phyloP scores from a whole-genome alignment of 64 coral and sea anemone species.

The Actinia tenebrosa region DNA sequence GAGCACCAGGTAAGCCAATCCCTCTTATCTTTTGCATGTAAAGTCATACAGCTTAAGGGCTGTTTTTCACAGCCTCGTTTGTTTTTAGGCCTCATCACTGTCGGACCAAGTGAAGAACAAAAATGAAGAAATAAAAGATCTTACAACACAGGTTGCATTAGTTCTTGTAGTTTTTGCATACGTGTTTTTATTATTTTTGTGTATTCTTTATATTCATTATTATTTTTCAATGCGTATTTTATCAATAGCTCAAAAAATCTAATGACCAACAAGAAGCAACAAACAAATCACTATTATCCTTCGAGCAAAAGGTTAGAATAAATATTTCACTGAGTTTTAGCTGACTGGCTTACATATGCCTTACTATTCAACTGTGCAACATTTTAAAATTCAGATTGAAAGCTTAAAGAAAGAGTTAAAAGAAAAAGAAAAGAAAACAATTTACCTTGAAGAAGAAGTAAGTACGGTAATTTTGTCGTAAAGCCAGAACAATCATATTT shows the following conservation, averaged over 20 bases:
- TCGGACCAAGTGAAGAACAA: conserved; percentile 13
- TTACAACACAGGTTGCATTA: conserved; percentile 23
- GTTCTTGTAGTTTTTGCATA: background rate
- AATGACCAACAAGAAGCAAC: background rate
- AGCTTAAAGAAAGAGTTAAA: conserved; percentile 34
- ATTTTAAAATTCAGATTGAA: background rate
- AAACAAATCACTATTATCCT: background rate
- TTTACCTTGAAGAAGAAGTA: conserved; percentile 46
- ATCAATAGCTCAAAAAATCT: background rate
- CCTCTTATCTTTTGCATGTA: background rate
- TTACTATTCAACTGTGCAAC: background rate
- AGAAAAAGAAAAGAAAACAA: conserved; percentile 18
- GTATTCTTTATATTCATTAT: background rate
- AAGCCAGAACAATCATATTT: background rate
- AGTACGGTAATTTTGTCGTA: background rate
- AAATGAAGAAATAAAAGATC: conserved; percentile 48
- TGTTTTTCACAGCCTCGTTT: background rate
- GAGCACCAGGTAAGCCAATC: conserved; percentile 48
- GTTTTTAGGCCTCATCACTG: conserved; percentile 7
- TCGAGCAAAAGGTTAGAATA: conserved; percentile 6
- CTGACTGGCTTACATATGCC: background rate
- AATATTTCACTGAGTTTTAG: background rate
- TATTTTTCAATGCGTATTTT: background rate
- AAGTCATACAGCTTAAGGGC: background rate
- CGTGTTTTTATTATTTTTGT: background rate